Conservation (phyloP, 2,113 vertebrate species). For the Channa maculata region DNA sequence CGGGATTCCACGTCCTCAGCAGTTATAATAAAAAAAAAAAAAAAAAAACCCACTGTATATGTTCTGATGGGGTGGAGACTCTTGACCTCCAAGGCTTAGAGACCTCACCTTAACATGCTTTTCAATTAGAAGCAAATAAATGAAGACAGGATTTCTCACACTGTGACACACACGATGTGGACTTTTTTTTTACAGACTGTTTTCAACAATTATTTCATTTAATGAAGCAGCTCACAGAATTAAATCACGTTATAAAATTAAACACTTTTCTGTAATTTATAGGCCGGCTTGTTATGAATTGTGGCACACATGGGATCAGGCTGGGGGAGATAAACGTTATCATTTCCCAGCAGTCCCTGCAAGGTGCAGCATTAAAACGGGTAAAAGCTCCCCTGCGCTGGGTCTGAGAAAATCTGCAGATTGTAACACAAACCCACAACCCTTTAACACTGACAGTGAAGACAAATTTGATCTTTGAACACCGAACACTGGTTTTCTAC, state of each 20-base stretch:
- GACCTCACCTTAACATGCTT: too few species aligned
- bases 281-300: conserved; percentile 28
- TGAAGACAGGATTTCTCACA: too few species aligned
- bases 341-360: conserved; percentile 63
- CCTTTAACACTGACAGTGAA: background rate
- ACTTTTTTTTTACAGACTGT: background rate
- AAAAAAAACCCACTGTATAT: background rate
- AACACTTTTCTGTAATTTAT: conserved; percentile 47
- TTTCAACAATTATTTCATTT: background rate
- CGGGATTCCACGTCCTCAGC: conserved; percentile 59
- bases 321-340: conserved; percentile 74
- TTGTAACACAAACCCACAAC: background rate
- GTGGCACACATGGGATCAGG: conserved; percentile 48
- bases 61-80: too few species aligned
- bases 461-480: conserved; percentile 5
- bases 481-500: background rate
- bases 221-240: conserved; percentile 12
- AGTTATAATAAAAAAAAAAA: conserved; percentile 6
- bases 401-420: conserved; percentile 7
- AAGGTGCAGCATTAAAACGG: conserved; percentile 54
- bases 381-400: conserved; percentile 44
- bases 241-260: conserved; percentile 37
- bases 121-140: too few species aligned
- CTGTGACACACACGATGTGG: too few species aligned
- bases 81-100: too few species aligned